Evolutionary conservation across 2,797 vertebrate genomes (phyloP).

Genomic region (Rousettus madagascariensis): DNA sequence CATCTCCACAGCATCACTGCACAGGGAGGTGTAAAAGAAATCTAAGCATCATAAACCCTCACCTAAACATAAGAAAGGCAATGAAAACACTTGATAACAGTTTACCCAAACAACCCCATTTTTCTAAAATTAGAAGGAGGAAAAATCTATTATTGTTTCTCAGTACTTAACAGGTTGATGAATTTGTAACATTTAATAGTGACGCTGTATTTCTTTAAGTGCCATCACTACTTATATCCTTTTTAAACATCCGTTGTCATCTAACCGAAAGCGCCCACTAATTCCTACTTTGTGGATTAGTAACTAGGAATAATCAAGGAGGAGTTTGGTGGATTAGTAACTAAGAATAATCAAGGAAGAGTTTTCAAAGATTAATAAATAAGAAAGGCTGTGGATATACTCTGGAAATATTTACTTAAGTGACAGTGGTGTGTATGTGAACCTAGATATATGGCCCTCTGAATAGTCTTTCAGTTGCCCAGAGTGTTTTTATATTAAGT

Average conservation of each 20-base stretch:
- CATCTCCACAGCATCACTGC: background rate
- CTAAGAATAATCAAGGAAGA: background rate
- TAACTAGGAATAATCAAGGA: background rate
- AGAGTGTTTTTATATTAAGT: constrained; percentile 4
- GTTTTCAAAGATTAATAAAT: background rate
- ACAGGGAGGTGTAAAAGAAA: background rate
- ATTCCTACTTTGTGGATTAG: background rate
- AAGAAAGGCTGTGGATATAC: background rate
- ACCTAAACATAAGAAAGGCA: background rate
- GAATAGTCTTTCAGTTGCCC: background rate
- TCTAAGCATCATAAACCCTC: background rate
- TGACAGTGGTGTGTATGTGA: no score
- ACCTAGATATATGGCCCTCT: background rate
- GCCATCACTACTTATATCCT: background rate
- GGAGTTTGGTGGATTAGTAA: background rate
- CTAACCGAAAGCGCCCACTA: background rate
- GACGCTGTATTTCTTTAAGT: background rate
- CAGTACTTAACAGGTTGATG: background rate
- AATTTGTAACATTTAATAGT: background rate
- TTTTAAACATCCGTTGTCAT: background rate
- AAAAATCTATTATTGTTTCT: background rate
- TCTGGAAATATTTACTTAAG: background rate
- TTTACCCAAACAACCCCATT: background rate
- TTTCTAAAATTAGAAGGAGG: background rate
- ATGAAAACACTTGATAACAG: background rate